Evolutionary conservation across 1,140 invertebrate genomes (phyloP), one percentile per base, ranked within the genome.

Genomic region (Pseudomyrmex cubaensis): DNA sequence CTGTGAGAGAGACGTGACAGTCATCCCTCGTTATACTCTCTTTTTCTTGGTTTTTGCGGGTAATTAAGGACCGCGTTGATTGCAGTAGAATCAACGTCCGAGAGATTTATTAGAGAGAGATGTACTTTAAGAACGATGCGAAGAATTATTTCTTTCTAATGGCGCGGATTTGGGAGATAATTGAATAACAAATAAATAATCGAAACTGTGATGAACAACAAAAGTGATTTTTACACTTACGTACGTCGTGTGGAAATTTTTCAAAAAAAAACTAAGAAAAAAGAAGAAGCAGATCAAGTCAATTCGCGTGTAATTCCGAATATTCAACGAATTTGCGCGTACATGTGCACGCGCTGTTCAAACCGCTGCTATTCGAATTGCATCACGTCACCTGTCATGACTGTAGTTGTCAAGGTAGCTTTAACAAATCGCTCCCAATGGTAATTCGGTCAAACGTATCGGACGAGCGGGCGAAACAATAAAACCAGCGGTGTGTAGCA

Each of bases 391-490:
- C 75, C 63, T 2, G 75, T 69, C 75, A 77, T 63, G 75, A 67
- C 63, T 77, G 63, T 77, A 77, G 75, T 84, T 67, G 72, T 64
- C 64, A 57, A 62, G 50, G 54, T 8, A 56, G 25, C 50, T 62
- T 85, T 85, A 69, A 35, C 62, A 9, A 50, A 56, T 63, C 52
- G 62, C 35, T 35, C 35, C 82, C 59, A 25, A 50, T 25, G 17
- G 44, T 85, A 86, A 85, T 82, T 86, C 85, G 84, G 75, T 69
- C 63, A 77, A 77, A 77, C 75, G 75, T 77, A 85, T 15, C 56
- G 73, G 73, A 70, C 72, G 76, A 61, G 80, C 84, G 64, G 66
- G 83, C 85, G 74, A 48, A 48, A 80, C 84, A 85, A 86, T 87
- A 70, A 86, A 78, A 61, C 56, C 20, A 35, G 54, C 50, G 54